Conservation (phyloP, 2,797 vertebrate species). For the Hippoglossus hippoglossus region DNA sequence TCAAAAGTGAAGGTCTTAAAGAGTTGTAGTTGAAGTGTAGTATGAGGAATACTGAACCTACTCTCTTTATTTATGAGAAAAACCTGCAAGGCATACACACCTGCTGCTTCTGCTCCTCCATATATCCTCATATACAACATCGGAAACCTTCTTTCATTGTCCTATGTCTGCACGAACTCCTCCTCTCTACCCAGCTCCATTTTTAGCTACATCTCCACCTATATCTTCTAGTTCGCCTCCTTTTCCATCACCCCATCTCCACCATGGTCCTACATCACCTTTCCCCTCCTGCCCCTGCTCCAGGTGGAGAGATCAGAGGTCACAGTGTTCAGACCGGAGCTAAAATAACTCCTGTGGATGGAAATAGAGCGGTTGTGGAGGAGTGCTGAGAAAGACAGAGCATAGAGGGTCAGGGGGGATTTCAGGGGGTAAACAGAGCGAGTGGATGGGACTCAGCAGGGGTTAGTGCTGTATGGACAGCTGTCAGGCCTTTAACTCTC, state of each 20-base stretch:
- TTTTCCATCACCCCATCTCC: neutral
- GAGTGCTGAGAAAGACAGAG: too few relatives aligned
- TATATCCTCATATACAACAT: too few relatives aligned
- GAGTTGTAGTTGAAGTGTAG: too few relatives aligned
- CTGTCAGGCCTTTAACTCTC: conserved; percentile 43
- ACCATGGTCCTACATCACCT: neutral
- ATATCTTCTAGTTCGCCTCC: too few relatives aligned
- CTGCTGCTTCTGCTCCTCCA: too few relatives aligned
- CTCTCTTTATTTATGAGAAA: too few relatives aligned
- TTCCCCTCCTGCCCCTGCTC: conserved; percentile 4
- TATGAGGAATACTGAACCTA: too few relatives aligned
- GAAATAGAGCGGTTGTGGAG: conserved; percentile 3
- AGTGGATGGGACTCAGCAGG: conserved; percentile 12
- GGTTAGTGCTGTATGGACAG: conserved; percentile 39
- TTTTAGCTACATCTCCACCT: too few relatives aligned
- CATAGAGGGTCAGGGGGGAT: conserved; percentile 1
- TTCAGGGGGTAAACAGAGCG: conserved; percentile 8
- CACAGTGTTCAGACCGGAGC: neutral
- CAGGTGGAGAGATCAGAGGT: conserved; percentile 38
- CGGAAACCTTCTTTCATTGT: too few relatives aligned
- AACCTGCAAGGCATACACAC: too few relatives aligned
- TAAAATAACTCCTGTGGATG: neutral
- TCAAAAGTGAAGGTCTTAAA: too few relatives aligned
- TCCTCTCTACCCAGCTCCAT: neutral
- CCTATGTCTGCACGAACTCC: too few relatives aligned